A percentile compares a stretch with the other conserved stretches of the same genome.
Conservation (phyloP, 2,797 vertebrate genomes). For the Tolypeutes matacus region DNA sequence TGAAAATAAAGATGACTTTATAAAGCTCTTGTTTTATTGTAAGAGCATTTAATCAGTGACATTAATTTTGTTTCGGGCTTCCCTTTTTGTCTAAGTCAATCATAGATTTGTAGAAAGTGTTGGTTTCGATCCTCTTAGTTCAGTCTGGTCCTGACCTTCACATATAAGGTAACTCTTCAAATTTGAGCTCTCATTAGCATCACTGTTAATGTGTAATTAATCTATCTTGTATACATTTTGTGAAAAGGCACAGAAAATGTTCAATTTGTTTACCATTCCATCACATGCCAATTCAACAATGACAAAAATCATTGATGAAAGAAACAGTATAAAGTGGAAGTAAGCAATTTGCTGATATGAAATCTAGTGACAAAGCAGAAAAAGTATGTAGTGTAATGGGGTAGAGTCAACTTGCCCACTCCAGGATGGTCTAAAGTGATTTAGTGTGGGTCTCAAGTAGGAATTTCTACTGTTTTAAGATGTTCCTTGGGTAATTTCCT, state of each 20-base stretch:
- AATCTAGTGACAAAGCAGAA: background rate
- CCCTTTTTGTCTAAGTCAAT: slow-evolving; percentile 31
- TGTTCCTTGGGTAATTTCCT: slow-evolving; percentile 39
- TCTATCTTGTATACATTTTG: background rate
- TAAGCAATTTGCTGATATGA: background rate
- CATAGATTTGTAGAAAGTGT: slow-evolving; percentile 52
- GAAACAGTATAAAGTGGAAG: slow-evolving; percentile 6
- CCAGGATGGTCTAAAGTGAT: background rate
- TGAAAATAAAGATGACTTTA: slow-evolving; percentile 16
- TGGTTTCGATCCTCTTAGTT: background rate
- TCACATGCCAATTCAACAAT: slow-evolving; percentile 31
- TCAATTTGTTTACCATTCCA: background rate
- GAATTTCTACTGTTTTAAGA: slow-evolving; percentile 40
- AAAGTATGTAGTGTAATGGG: background rate
- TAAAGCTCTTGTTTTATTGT: slow-evolving; percentile 8
- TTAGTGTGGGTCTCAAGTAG: background rate
- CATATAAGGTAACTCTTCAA: slow-evolving; percentile 18
- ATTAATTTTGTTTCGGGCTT: slow-evolving; percentile 25
- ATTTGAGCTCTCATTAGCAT: slow-evolving; percentile 5
- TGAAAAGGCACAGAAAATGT: background rate
- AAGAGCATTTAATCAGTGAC: slow-evolving; percentile 30
- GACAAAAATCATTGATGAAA: slow-evolving; percentile 17
- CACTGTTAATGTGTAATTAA: slow-evolving; percentile 22
- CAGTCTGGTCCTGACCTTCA: background rate
- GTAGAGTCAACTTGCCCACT: background rate